These are phyloP conservation scores for Elegia similella DNA, from an alignment of 2,888 invertebrate genomes.

Conservation along the genomic window DNA sequence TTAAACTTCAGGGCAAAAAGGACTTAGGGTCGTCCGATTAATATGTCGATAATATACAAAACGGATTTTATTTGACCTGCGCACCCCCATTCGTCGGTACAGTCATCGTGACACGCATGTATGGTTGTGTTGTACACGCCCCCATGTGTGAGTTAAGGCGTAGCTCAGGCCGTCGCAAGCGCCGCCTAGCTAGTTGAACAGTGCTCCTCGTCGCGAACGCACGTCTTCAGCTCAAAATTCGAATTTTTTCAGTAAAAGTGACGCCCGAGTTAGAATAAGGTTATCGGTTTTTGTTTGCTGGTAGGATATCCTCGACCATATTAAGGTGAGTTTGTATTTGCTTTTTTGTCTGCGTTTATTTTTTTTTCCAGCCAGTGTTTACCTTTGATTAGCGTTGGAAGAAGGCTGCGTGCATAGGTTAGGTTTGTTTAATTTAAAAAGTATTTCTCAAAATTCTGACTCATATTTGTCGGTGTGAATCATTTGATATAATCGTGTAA, in stretches of 20 bases:
- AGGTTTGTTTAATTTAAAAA: constrained; percentile 30
- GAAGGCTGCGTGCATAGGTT: constrained; percentile 40
- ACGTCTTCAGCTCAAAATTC: constrained; percentile 41
- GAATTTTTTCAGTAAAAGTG: constrained; percentile 42
- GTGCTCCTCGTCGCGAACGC: constrained; percentile 46
- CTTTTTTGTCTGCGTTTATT: constrained; percentile 42
- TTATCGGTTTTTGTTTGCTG: constrained; percentile 63
- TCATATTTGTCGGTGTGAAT: constrained; percentile 35
- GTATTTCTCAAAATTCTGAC: constrained; percentile 38
- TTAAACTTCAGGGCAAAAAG: constrained; percentile 7
- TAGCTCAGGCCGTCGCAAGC: constrained; percentile 56
- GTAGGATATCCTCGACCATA: constrained; percentile 60
- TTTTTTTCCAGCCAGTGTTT: constrained; percentile 37
- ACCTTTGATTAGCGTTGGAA: constrained; percentile 55
- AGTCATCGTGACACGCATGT: constrained; percentile 47
- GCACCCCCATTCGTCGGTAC: constrained; percentile 53
- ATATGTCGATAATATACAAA: constrained; percentile 23
- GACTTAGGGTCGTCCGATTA: constrained; percentile 13
- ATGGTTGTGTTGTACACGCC: constrained; percentile 30
- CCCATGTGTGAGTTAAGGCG: constrained; percentile 55
- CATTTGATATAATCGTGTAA: constrained; percentile 9
- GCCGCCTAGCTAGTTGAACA: constrained; percentile 66
- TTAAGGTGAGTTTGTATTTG: constrained; percentile 56
- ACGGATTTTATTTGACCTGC: constrained; percentile 28
- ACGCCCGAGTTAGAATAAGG: constrained; percentile 63